Base-by-base conservation (phyloP, 1,140 invertebrate genomes). In the Hestina assimilis region DNA sequence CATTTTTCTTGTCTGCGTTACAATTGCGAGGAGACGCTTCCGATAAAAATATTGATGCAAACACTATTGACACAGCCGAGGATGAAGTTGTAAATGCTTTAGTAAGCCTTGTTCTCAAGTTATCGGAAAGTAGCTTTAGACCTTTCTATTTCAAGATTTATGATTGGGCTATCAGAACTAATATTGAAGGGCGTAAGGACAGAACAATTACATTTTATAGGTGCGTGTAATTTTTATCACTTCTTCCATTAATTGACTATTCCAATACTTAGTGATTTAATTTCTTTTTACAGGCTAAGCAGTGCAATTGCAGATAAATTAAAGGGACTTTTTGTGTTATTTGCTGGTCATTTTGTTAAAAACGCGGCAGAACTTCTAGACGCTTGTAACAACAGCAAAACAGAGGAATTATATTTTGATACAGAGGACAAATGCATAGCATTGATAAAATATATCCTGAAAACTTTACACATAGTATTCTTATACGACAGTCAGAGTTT, bases 301-400 rank as follows among this genome's bases (percentile, higher is more conserved):
- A 91, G 90, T 45, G 92, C 91, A 15, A 92, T 98, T 50, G 95
- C 96, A 0, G 93, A 95, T 40, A 92, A 92, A 43, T 82, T 99
- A 5, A 96, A 97, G 81, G 95, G 95, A 15, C 87, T 99, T 0
- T 99, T 98, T 79, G 93, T 96, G 1, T 83, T 97, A 17, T 98
- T 98, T 81, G 96, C 96, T 41, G 94, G 93, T 3, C 93, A 96
- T 69, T 94, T 98, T 63, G 85, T 98, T 0, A 93, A 94, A 69
- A 94, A 97, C 75, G 93, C 95, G 0, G 93, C 95, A 0, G 84
- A 92, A 2, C 73, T 96, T 1, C 77, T 98, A 14, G 89, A 92
- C 12, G 78, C 86, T n/a, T 91, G 90, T 50, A 92, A 92, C 63
- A 84, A 78, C 2, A 84, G 69, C 56, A 90, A 89, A 84, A 87